Base-by-base conservation (phyloP, 1,140 invertebrate genomes). In the Gonatopus flavifemur region DNA sequence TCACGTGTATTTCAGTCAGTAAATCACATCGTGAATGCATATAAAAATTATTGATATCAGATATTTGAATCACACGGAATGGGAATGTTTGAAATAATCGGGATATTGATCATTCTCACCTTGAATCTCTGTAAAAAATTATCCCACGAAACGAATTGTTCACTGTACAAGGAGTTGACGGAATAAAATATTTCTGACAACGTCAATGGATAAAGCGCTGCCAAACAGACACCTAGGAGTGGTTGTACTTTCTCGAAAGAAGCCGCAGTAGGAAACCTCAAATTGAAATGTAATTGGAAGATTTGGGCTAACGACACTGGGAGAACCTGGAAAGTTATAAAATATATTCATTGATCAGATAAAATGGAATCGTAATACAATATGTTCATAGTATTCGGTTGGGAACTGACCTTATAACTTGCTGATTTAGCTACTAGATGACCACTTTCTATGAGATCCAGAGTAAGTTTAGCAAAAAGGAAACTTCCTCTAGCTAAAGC, bases 401-500 rank as follows among this genome's bases (percentile, higher is more conserved):
- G n/a, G n/a, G 25, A 5, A 20, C 40, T 46, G 31, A 91, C 91
- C 83, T 96, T 93, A 75, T 96, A 94, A 64, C 91, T 91, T 0
- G 90, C 85, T 9, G 93, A 95, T 78, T 96, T 96, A 24, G 95
- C 86, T 8, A 96, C 93, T 47, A 98, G 82, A 64, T 94, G 89
- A 9, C 95, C 95, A 64, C 88, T 84, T 70, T 96, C 93, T 49
- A 98, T 88, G 28, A 98, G 82, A 79, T 98, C 94, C n/a, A 98
- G 79, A 3, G 91, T 90, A 12, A 98, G 77, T 79, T 96, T 95
- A 30, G 91, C 84, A 73, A 93, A 97, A 28, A 98, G 80, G 72
- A 96, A 94, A 13, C 91, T 96, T 33, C 94, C 94, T 69, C 88
- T 84, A 37, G 92, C 88, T 18, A 96, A 73, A 33, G 85, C 77